phyloP scores from a whole-genome alignment of 2,888 invertebrate species.

The Hybos culiciformis region DNA sequence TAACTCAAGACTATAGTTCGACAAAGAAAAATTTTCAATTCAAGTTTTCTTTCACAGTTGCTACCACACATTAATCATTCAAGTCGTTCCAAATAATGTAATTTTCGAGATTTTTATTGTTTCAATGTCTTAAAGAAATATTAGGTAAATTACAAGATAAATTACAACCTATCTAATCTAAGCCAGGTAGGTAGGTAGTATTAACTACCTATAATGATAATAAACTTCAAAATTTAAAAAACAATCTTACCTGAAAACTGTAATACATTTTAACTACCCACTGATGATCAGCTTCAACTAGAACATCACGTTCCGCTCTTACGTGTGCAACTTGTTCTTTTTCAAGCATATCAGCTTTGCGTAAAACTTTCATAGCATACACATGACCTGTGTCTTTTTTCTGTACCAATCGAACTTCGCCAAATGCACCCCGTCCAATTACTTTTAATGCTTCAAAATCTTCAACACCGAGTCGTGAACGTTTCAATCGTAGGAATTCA shows the following conservation, averaged over 20 bases:
- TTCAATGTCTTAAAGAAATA: too few species aligned
- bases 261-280: slow-evolving; percentile 99
- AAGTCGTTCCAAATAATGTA: too few species aligned
- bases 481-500: slow-evolving; percentile 90
- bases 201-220: background rate
- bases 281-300: slow-evolving; percentile 98
- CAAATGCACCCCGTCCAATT: slow-evolving; percentile 85
- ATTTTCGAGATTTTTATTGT: too few species aligned
- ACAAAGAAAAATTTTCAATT: too few species aligned
- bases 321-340: slow-evolving; percentile 98
- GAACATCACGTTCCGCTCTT: slow-evolving; percentile 91
- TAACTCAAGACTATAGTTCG: too few species aligned
- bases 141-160: too few species aligned
- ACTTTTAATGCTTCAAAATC: slow-evolving; percentile 97
- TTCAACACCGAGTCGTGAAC: slow-evolving; percentile 90
- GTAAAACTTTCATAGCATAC: slow-evolving; percentile 98
- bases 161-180: too few species aligned
- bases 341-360: slow-evolving; percentile 98
- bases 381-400: slow-evolving; percentile 99
- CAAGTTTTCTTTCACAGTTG: too few species aligned
- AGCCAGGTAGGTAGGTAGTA: too few species aligned
- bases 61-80: too few species aligned
- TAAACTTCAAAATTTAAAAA: slow-evolving; percentile 1
- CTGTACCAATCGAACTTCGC: slow-evolving; percentile 93
- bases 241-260: slow-evolving; percentile 58